These are phyloP conservation scores for Carapus acus DNA, from an alignment of 2,797 vertebrate genomes.

Conservation along the genomic window DNA sequence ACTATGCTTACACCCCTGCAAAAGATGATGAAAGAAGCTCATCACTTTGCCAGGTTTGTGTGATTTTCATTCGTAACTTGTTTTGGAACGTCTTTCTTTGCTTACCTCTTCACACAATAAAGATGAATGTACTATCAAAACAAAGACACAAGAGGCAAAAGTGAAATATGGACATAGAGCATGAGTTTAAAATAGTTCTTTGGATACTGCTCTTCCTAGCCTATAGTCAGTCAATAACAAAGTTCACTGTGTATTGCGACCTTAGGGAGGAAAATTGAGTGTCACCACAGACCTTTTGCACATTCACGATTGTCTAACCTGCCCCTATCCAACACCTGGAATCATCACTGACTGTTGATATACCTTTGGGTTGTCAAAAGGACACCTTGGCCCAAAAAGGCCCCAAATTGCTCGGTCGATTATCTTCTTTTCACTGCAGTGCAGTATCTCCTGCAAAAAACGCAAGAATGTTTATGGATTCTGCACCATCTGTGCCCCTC, in stretches of 20 bases:
- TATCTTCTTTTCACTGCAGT: slow-evolving; percentile 13
- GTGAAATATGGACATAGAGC: too few relatives aligned
- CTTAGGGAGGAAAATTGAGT: slow-evolving; percentile 20
- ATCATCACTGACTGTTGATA: slow-evolving; percentile 39
- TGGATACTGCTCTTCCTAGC: too few relatives aligned
- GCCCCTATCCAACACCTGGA: slow-evolving; percentile 12
- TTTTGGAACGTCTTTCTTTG: too few relatives aligned
- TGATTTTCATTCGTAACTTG: too few relatives aligned
- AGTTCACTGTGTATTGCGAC: slow-evolving; percentile 14
- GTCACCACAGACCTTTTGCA: neutral
- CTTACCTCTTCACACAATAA: too few relatives aligned
- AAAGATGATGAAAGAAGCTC: too few relatives aligned
- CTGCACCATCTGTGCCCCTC: slow-evolving; percentile 59
- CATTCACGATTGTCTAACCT: slow-evolving; percentile 15
- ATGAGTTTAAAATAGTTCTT: too few relatives aligned
- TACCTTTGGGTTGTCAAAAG: slow-evolving; percentile 23
- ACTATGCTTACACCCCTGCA: too few relatives aligned
- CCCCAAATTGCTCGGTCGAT: slow-evolving; percentile 23
- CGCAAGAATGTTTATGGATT: slow-evolving; percentile 53
- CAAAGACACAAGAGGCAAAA: too few relatives aligned
- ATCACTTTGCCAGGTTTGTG: too few relatives aligned
- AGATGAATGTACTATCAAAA: too few relatives aligned
- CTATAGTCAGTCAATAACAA: neutral
- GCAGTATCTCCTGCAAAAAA: slow-evolving; percentile 16
- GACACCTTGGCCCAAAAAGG: slow-evolving; percentile 23